These are phyloP conservation scores for Matsumurasca onukii DNA, from an alignment of 1,140 invertebrate genomes.

Conservation along the genomic window DNA sequence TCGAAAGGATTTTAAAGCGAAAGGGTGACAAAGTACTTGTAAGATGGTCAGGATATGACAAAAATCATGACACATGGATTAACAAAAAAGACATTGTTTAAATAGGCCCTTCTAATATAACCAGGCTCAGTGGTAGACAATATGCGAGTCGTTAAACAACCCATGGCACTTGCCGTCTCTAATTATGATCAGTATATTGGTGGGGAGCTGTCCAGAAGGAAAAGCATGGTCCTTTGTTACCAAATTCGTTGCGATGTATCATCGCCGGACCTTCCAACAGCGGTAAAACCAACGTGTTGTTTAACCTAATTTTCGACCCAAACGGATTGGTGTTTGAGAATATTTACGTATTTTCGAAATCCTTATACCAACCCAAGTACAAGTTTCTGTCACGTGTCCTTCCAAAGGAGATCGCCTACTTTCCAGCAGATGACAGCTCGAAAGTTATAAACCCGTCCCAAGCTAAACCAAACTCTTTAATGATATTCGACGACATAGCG, in stretches of 20 bases:
- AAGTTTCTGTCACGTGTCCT: constrained; percentile 41
- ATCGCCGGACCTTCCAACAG: constrained; percentile 43
- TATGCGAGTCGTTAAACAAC: constrained; percentile 28
- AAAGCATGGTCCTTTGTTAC: constrained; percentile 36
- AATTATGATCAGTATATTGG: constrained; percentile 26
- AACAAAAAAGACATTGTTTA: neutral
- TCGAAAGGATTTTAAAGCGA: neutral
- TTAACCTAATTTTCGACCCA: constrained; percentile 41
- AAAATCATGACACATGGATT: neutral
- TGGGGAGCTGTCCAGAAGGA: neutral
- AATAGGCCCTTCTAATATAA: neutral
- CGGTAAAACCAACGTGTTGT: constrained; percentile 47
- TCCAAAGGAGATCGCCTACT: constrained; percentile 40
- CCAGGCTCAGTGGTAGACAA: neutral
- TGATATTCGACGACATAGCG: constrained; percentile 48
- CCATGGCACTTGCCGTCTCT: neutral
- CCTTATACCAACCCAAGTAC: constrained; percentile 46
- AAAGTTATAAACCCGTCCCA: constrained; percentile 38
- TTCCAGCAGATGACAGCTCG: constrained; percentile 42
- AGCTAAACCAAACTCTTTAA: constrained; percentile 41
- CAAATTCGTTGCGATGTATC: constrained; percentile 41
- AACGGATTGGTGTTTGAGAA: constrained; percentile 48
- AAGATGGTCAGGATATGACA: neutral
- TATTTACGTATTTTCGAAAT: constrained; percentile 48
- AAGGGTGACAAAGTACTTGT: neutral